A percentile compares a stretch with the other conserved stretches of the same genome.
These are phyloP conservation scores for Cyrtodaria siliqua DNA, from an alignment of 2,888 invertebrate genomes.

Conservation along the genomic window DNA sequence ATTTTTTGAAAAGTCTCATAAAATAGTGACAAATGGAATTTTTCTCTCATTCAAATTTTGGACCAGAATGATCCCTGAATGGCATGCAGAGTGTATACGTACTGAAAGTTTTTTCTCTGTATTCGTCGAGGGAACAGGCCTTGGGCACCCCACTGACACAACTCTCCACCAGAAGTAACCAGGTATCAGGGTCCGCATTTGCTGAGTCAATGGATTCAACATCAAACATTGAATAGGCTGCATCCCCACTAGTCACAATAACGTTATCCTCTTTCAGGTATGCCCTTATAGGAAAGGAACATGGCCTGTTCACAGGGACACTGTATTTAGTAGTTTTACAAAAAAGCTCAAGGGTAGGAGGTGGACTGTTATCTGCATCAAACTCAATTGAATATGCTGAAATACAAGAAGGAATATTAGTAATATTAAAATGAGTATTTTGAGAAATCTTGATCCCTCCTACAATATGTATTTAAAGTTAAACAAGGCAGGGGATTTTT, in stretches of 20 bases:
- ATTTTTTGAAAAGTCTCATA: too few species aligned
- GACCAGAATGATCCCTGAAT: too few species aligned
- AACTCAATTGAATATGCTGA: slow-evolving; percentile 24
- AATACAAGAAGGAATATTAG: slow-evolving; percentile 2
- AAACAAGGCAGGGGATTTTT: too few species aligned
- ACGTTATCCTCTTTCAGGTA: slow-evolving; percentile 6
- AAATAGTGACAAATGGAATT: too few species aligned
- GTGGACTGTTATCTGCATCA: slow-evolving; percentile 17
- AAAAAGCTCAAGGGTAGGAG: slow-evolving; percentile 7
- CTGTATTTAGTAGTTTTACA: slow-evolving; percentile 22
- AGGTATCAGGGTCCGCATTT: slow-evolving; percentile 25
- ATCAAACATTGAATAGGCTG: slow-evolving; percentile 18
- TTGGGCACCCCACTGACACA: slow-evolving; percentile 35
- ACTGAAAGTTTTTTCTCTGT: slow-evolving; percentile 39
- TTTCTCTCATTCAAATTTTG: too few species aligned
- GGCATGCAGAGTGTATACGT: too few species aligned
- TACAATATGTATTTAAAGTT: too few species aligned
- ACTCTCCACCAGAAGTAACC: slow-evolving; percentile 32
- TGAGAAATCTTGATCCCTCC: too few species aligned
- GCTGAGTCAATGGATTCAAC: slow-evolving; percentile 31
- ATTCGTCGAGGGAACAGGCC: slow-evolving; percentile 28
- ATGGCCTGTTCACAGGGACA: slow-evolving; percentile 16
- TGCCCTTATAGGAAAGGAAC: slow-evolving; percentile 30
- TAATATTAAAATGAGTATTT: too few species aligned
- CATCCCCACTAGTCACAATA: slow-evolving; percentile 10